Conservation (phyloP, 1,140 invertebrate genomes). For the Microplitis demolitor region DNA sequence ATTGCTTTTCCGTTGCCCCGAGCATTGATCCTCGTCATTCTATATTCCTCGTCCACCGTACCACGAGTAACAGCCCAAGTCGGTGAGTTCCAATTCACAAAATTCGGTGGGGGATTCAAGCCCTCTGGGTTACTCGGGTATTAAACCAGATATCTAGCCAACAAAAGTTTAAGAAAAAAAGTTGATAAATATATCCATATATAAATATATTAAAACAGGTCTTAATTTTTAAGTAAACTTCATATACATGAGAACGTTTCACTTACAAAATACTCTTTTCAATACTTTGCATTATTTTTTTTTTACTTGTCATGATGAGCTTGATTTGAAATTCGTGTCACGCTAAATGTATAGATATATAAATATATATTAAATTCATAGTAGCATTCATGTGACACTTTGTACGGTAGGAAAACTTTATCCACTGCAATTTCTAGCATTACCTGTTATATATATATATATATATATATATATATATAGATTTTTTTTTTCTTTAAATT, state of each 20-base stretch:
- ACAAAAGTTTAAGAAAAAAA: not conserved
- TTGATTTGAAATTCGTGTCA: not conserved
- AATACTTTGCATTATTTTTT: not conserved
- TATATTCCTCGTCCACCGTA: too few species aligned
- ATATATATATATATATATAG: too few species aligned
- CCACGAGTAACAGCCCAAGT: conserved; percentile 7
- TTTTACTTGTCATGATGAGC: not conserved
- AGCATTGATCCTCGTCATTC: conserved; percentile 18
- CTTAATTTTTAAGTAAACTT: not conserved
- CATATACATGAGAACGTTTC: too few species aligned
- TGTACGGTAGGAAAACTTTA: not conserved
- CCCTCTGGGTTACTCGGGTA: not conserved
- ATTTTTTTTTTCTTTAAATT: not conserved
- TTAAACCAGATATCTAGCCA: not conserved
- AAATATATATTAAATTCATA: not conserved
- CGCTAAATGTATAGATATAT: not conserved
- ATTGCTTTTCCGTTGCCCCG: conserved; percentile 22
- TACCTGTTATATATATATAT: not conserved
- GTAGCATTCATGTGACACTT: not conserved
- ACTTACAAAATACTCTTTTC: not conserved
- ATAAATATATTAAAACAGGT: not conserved
- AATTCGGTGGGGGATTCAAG: conserved; percentile 25
- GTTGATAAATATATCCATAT: not conserved
- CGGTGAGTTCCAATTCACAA: conserved; percentile 25
- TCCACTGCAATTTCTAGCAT: not conserved